phyloP scores from a whole-genome alignment of 2,797 vertebrate species.

The Channa striata region DNA sequence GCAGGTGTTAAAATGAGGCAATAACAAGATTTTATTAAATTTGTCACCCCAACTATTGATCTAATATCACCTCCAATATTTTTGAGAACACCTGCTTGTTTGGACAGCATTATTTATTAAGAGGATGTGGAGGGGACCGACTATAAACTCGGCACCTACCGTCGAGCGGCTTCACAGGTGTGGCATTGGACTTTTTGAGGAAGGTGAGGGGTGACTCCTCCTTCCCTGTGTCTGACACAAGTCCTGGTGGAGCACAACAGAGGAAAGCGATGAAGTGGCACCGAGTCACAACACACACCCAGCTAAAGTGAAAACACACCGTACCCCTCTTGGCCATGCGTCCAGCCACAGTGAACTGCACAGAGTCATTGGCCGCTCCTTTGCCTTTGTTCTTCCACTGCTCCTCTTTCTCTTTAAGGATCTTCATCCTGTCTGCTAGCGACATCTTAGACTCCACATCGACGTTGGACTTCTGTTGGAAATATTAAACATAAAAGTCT shows the following conservation, averaged over 20 bases:
- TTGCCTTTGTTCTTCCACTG: conserved; percentile 86
- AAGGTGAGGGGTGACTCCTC: conserved; percentile 75
- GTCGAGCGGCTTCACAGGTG: conserved; percentile 84
- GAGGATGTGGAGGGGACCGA: background rate
- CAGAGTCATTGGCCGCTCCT: conserved; percentile 86
- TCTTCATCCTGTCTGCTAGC: conserved; percentile 83
- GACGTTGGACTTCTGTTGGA: conserved; percentile 74
- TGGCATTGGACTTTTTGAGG: conserved; percentile 78
- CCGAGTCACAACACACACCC: background rate
- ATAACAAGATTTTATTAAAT: background rate
- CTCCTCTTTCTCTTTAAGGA: conserved; percentile 86
- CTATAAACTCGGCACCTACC: conserved; percentile 67
- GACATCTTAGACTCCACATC: conserved; percentile 81
- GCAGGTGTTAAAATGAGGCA: background rate
- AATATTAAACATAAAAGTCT: conserved; percentile 1
- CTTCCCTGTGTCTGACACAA: conserved; percentile 76
- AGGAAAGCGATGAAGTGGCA: background rate
- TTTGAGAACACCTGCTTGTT: background rate
- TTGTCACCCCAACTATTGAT: background rate
- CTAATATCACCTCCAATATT: background rate
- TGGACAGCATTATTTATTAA: background rate
- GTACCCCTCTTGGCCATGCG: conserved; percentile 86
- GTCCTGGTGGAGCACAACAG: conserved; percentile 70
- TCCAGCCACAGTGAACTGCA: conserved; percentile 87
- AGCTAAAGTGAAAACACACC: background rate